Conservation (phyloP, 2,113 vertebrate genomes). For the Cottus gobio region DNA sequence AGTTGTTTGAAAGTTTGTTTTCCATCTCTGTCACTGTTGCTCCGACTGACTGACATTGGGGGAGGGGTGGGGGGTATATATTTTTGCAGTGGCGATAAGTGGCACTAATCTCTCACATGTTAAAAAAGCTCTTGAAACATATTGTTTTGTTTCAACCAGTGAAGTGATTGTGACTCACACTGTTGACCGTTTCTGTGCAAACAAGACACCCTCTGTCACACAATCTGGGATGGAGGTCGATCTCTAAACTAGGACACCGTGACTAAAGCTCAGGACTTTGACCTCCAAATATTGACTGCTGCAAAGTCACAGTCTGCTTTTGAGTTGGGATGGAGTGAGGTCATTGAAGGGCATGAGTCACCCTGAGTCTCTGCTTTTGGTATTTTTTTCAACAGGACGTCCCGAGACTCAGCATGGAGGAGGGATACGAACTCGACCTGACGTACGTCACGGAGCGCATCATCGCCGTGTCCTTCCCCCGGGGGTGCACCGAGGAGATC, state of each 20-base stretch:
- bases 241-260: slow-evolving; percentile 49
- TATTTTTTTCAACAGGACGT: slow-evolving; percentile 43
- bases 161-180: slow-evolving; percentile 27
- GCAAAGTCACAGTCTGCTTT: slow-evolving; percentile 30
- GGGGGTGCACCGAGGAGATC: slow-evolving; percentile 89
- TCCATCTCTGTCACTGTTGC: slow-evolving; percentile 34
- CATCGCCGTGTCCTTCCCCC: slow-evolving; percentile 93
- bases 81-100: slow-evolving; percentile 42
- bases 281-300: slow-evolving; percentile 73
- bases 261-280: slow-evolving; percentile 72
- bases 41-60: background rate
- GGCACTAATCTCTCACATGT: slow-evolving; percentile 22
- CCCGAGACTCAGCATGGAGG: slow-evolving; percentile 86
- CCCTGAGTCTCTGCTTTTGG: slow-evolving; percentile 10
- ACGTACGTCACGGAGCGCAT: slow-evolving; percentile 96
- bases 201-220: slow-evolving; percentile 49
- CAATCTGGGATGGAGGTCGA: slow-evolving; percentile 50
- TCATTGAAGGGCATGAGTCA: slow-evolving; percentile 9
- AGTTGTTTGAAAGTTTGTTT: slow-evolving; percentile 51
- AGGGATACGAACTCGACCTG: slow-evolving; percentile 93
- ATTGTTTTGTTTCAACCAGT: slow-evolving; percentile 10
- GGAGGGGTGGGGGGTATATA: background rate
- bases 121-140: background rate
- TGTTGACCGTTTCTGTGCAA: slow-evolving; percentile 54
- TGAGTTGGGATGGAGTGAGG: slow-evolving; percentile 21